Evolutionary conservation across 2,888 invertebrate genomes (phyloP), one percentile per base, ranked within the genome.

Genomic region (Eupithecia subumbrata): DNA sequence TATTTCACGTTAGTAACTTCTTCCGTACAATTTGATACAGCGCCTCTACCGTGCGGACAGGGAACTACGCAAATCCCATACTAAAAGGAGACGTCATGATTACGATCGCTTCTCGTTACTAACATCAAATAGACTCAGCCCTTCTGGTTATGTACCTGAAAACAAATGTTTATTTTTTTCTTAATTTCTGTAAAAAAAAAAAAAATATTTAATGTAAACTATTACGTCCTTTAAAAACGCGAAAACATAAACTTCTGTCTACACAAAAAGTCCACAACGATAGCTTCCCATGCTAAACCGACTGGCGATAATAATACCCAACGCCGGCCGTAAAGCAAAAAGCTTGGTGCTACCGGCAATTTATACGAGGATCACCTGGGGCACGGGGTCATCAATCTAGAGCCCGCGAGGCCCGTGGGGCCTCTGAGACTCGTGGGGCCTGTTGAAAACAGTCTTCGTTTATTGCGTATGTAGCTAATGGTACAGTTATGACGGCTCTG

Each of bases 361-460:
- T 83, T 84, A 84, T 84, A 83, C 83, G 77, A 77, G 86, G 87
- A 88, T 90, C 92, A 91, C 92, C 91, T 91, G 90, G 87, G 79
- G 90, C 87, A 87, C 87, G 79, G 89, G 60, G 90, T 89, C 91
- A 93, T 92, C 92, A 92, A 92, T 92, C 89, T 88, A 84, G 86
- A 79, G 82, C 90, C 89, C 91, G 72, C 66, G 89, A 87, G 92
- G 86, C 88, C 86, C 89, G 91, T 92, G 91, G 84, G 88, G 85
- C 85, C 88, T 89, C 25, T 14, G 89, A 87, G 91, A 86, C 88
- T 86, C 90, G 91, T 92, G 91, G 84, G 88, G 85, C 85, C 87
- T 89, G 60, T 60, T 60, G 25, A 5, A 60, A 2, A 25, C 25
- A 22, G 56, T 88, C 82, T 78, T 43, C 83, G 82, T 88, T 87